phyloP scores from a whole-genome alignment of 1,140 invertebrate species.

The Agrilus planipennis region DNA sequence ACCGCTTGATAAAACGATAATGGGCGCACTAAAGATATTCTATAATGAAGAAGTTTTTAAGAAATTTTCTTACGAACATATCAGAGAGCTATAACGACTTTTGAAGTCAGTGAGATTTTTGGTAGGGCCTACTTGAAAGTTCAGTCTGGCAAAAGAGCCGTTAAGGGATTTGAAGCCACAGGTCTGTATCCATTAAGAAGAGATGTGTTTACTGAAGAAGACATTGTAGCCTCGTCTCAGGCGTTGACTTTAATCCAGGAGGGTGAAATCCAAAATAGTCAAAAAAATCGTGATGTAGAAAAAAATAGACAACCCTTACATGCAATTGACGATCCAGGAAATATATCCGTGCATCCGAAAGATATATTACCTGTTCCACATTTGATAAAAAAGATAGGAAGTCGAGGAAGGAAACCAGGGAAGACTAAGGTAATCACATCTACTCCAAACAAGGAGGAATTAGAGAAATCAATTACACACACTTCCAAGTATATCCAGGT shows the following conservation, averaged over 20 bases:
- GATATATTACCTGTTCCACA: background rate
- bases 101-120: conserved; percentile 5
- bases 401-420: conserved; percentile 1
- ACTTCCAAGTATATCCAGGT: too few relatives aligned
- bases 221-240: too few relatives aligned
- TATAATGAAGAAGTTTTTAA: too few relatives aligned
- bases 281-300: too few relatives aligned
- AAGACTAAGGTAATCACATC: conserved; percentile 2
- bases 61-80: conserved; percentile 11
- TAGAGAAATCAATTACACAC: background rate
- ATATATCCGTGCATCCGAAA: background rate
- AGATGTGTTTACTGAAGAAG: background rate
- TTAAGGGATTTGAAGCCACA: conserved; percentile 2
- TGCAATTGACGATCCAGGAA: too few relatives aligned
- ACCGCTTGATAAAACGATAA: conserved; percentile 27
- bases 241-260: too few relatives aligned
- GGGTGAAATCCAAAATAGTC: too few relatives aligned
- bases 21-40: conserved; percentile 27
- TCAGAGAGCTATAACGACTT: conserved; percentile 10
- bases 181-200: background rate
- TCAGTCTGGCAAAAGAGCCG: background rate
- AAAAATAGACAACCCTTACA: too few relatives aligned
- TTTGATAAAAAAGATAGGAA: background rate
- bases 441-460: conserved; percentile 2
- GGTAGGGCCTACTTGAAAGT: background rate